Percentiles rank a stretch among this genome's conserved stretches.
phyloP scores from a whole-genome alignment of 2,888 invertebrate genomes.

The Patella caerulea region DNA sequence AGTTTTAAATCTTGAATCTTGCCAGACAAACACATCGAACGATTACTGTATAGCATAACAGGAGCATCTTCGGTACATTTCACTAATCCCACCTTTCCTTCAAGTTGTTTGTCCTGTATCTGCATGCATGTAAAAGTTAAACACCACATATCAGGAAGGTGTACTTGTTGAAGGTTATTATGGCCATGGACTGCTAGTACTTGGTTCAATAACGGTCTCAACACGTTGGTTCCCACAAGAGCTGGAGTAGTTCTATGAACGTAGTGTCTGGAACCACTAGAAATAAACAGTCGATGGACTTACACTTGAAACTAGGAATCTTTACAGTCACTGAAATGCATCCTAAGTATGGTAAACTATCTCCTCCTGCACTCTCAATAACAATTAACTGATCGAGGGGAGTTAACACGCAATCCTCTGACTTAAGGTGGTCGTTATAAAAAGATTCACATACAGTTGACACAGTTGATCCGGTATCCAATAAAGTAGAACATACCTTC shows the following conservation, averaged over 20 bases:
- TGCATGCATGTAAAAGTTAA: neutral
- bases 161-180: neutral
- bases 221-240: neutral
- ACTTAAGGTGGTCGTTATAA: neutral
- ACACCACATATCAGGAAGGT: neutral
- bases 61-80: neutral
- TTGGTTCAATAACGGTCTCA: neutral
- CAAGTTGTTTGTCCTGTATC: neutral
- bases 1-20: neutral
- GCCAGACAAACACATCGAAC: neutral
- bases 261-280: neutral
- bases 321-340: neutral
- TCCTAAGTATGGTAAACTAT: conserved; percentile 2
- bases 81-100: neutral
- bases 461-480: conserved; percentile 3
- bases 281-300: neutral
- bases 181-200: conserved; percentile 3
- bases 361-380: conserved; percentile 3
- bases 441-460: neutral
- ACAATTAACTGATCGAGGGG: neutral
- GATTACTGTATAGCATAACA: neutral
- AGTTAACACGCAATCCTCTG: neutral
- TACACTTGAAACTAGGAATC: neutral
- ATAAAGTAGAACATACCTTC: neutral
- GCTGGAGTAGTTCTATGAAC: neutral